Conservation (phyloP, 2,113 vertebrate genomes). For the Merops nubicus region DNA sequence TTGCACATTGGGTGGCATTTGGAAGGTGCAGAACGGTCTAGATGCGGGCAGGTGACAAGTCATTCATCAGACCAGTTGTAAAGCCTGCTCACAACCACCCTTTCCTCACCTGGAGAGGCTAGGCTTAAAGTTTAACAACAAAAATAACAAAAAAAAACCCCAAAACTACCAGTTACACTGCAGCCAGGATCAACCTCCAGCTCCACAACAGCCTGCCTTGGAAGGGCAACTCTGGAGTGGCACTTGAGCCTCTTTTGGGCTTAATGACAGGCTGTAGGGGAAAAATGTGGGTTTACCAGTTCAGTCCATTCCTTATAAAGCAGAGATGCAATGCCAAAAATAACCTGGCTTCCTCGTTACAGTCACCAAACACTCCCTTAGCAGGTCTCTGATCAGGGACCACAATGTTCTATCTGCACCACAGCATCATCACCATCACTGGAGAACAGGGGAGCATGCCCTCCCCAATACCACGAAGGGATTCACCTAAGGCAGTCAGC, state of each 20-base stretch:
- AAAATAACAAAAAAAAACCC: background rate
- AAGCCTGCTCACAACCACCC: background rate
- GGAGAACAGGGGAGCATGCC: background rate
- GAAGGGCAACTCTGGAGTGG: background rate
- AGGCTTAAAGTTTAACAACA: background rate
- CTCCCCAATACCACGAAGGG: background rate
- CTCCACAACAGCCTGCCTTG: background rate
- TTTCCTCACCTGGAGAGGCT: background rate
- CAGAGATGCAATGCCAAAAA: background rate
- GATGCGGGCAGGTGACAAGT: background rate
- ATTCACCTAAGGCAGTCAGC: background rate
- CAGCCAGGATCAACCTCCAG: background rate
- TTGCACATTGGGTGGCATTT: rapidly evolving
- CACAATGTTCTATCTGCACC: background rate
- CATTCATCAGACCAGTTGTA: background rate
- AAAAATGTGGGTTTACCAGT: background rate
- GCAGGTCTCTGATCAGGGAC: background rate
- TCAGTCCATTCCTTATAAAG: background rate
- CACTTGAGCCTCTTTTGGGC: background rate
- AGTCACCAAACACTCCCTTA: background rate
- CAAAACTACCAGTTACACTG: background rate
- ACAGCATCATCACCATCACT: background rate
- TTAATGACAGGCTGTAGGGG: background rate
- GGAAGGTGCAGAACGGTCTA: background rate
- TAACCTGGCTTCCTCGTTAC: background rate